Evolutionary conservation across 2,888 invertebrate genomes (phyloP), one percentile per base, ranked within the genome.

Genomic region (Dasypogon diadema): DNA sequence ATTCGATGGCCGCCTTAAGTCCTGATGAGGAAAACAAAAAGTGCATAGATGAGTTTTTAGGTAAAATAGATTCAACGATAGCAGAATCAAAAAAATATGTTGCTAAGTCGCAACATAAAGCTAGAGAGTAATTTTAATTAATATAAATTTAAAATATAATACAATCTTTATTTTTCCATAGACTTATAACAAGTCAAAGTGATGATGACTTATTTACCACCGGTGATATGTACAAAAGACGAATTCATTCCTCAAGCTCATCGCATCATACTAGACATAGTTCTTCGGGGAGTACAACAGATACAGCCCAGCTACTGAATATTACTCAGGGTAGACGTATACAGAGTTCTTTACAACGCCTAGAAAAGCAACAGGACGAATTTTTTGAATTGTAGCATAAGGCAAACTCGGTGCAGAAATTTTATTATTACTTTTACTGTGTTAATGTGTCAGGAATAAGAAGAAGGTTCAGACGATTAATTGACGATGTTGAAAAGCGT

Each of bases 351-450:
- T 86, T 96, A 79, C 92, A 92, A 84, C 91, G 93, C 82, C 89
- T 95, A 79, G 94, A 95, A 87, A 90, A 92, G 81, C 91, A 93
- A 82, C 95, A 96, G 83, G 96, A 96, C 82, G 95, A 96, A 84
- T 90, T 96, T 83, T 96, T 95, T 86, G 94, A 96, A 87, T 93
- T 96, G 92, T 96, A 95, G 92, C 92, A 90, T 81, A 80, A 80
- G 80, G 79, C 75, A 74, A 74, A 74, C n/a, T 30, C 74, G 18
- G 56, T 74, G 12, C 74, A 74, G 55, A 74, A 74, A 74, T 26
- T 74, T 30, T 60, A 74, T 30, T 74, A 74, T 74, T 46, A 74
- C 26, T 58, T 74, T 74, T 74, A 74, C 48, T 74, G 74, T 60
- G 48, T 74, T 48, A 74, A 74, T 74, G 37, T 74, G n/a, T 46